Evolutionary conservation across 2,797 vertebrate genomes (phyloP).

Genomic region (Periparus ater): DNA sequence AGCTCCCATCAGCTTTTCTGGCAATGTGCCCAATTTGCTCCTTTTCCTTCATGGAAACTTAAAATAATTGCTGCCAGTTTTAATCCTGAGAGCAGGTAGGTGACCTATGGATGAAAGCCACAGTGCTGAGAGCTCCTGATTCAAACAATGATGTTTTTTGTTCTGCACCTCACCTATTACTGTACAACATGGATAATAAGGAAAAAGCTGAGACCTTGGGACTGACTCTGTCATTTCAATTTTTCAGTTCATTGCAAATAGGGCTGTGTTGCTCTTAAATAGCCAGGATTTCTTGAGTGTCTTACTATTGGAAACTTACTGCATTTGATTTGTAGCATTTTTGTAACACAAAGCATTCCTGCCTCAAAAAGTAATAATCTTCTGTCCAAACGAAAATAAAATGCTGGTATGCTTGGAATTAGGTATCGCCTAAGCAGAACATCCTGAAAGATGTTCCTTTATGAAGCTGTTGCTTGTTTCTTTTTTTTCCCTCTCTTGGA

Average conservation of each 20-base stretch:
- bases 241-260: constrained; percentile 19
- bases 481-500: not conserved
- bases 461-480: constrained; percentile 9
- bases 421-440: not conserved
- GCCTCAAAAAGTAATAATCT: not conserved
- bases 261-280: not conserved
- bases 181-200: constrained; percentile 23
- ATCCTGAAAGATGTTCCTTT: constrained; percentile 3
- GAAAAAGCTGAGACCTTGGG: constrained; percentile 16
- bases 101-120: constrained; percentile 24
- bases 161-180: constrained; percentile 39
- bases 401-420: not conserved
- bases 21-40: not conserved
- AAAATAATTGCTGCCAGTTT: constrained; percentile 40
- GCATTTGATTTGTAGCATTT: not conserved
- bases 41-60: not conserved
- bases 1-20: not conserved
- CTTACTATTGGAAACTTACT: not conserved
- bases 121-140: not conserved
- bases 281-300: not conserved
- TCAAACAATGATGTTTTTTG: constrained; percentile 5
- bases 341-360: not conserved
- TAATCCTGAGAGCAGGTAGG: not conserved
- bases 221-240: not conserved
- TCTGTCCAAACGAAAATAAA: not conserved